Base-by-base conservation (phyloP, 1,140 invertebrate species). In the Diplogasteroides magnus region DNA sequence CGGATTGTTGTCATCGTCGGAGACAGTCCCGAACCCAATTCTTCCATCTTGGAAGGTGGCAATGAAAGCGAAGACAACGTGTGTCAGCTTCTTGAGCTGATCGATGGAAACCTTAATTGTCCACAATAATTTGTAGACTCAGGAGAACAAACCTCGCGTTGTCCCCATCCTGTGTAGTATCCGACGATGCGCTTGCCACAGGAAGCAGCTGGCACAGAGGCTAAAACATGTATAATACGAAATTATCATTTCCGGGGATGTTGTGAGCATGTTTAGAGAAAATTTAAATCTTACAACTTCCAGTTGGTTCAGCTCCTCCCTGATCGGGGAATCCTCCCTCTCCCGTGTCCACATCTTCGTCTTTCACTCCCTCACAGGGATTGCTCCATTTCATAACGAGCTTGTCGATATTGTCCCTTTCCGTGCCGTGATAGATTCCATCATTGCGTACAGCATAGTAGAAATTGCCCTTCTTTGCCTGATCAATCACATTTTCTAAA, bases 61-160 rank as follows among this genome's bases (percentile, higher is more conserved):
- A 13, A 80, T 59, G 68, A 79, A 80, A 11, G 78, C 78, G 61
- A 72, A 79, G 62, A 79, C 72, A 0, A 77, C 70, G 66, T 79
- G 77, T 14, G 77, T 80, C 60, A 79, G 64, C 31, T 65, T 64
- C n/a, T 70, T 25, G 6, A 64, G 2, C 23, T 69, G 68, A 11
- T 69, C 57, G 27, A 62, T 61, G 19, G 68, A 62, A 11, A 69
- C 56, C 37, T 48, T 48, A 19, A 19, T 48, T 48, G 37, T 11
- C 6, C 6, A 48, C 6, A 48, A 48, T 48, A 48, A 11, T 19
- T 6, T 6, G 6, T 48, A 48, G 37, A 19, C 19, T 48, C 19
- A 11, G 37, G 37, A 6, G 37, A 48, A 11, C 37, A 48, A 6
- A 48, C 6, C 23, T 62, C 62, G 15, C 68, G 61, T 25, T 69